Percentiles rank a stretch among this genome's conserved stretches.
Conservation (phyloP, 2,888 invertebrate genomes). For the Punctoribates punctum region DNA sequence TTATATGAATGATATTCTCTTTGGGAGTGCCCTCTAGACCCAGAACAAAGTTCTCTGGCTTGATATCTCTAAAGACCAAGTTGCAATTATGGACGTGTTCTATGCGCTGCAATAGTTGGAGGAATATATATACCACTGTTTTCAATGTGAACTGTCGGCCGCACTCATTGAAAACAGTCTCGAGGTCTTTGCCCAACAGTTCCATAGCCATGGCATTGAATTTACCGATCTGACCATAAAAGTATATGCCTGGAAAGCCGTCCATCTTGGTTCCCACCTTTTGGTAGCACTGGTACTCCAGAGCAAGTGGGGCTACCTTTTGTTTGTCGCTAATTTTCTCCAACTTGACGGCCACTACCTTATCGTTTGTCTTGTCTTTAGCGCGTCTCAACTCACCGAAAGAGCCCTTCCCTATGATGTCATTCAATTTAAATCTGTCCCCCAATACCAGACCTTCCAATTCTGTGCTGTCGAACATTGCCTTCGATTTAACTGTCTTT, state of each 20-base stretch:
- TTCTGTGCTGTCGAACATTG: too few species aligned
- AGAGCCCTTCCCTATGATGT: not conserved
- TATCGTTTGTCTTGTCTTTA: not conserved
- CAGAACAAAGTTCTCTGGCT: constrained; percentile 99
- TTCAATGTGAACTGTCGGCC: constrained; percentile 1
- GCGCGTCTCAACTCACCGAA: not conserved
- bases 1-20: constrained; percentile 98
- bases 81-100: constrained; percentile 99
- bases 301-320: not conserved
- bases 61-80: constrained; percentile 98
- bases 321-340: not conserved
- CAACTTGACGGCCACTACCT: not conserved
- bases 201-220: constrained; percentile 99
- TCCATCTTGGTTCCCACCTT: not conserved
- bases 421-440: not conserved
- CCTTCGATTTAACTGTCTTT: too few species aligned
- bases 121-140: not conserved
- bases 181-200: constrained; percentile 94
- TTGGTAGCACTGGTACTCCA: not conserved
- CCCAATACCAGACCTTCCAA: not conserved
- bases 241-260: constrained; percentile 67
- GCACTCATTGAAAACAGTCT: constrained; percentile 92
- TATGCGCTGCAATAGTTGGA: constrained; percentile 78
- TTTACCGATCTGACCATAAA: constrained; percentile 99
- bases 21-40: constrained; percentile 94